Evolutionary conservation across 2,888 invertebrate genomes (phyloP).

Genomic region (Macaria notata): DNA sequence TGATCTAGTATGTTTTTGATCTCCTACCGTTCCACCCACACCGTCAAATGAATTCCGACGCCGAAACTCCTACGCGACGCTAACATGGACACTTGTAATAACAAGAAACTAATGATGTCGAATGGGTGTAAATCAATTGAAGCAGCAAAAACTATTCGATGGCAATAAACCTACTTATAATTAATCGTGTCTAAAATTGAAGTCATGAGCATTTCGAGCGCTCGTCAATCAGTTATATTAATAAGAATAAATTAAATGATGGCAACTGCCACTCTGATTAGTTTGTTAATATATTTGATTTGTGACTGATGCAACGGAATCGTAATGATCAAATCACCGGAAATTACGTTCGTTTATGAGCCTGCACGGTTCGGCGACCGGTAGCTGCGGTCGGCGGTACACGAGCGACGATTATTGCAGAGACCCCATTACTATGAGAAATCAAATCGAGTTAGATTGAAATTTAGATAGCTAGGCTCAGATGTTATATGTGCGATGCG

Average conservation of each 20-base stretch:
- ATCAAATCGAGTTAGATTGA: constrained; percentile 18
- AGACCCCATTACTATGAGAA: constrained; percentile 36
- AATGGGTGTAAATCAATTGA: constrained; percentile 52
- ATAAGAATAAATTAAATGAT: constrained; percentile 24
- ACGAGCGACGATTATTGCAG: constrained; percentile 40
- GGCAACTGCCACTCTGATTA: constrained; percentile 23
- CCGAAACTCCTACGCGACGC: constrained; percentile 46
- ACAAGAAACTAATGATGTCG: constrained; percentile 55
- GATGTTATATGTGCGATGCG: constrained; percentile 31
- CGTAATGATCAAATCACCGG: constrained; percentile 60
- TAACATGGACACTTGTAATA: constrained; percentile 47
- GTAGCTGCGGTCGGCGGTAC: constrained; percentile 48
- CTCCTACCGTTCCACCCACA: constrained; percentile 49
- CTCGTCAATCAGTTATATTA: constrained; percentile 12
- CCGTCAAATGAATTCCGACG: constrained; percentile 58
- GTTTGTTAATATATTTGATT: constrained; percentile 33
- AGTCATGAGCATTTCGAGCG: constrained; percentile 4
- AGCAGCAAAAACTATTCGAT: constrained; percentile 31
- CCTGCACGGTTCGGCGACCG: constrained; percentile 41
- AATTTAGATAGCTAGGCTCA: constrained; percentile 36
- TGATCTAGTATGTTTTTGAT: constrained; percentile 57
- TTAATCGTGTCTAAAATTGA: constrained; percentile 15
- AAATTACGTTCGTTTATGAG: constrained; percentile 62
- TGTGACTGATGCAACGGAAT: constrained; percentile 46
- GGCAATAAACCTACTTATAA: constrained; percentile 27